Evolutionary conservation across 23 tunicate genomes (phyloP), one percentile per base, ranked within the genome.

Genomic region (Ciona savignyi): DNA sequence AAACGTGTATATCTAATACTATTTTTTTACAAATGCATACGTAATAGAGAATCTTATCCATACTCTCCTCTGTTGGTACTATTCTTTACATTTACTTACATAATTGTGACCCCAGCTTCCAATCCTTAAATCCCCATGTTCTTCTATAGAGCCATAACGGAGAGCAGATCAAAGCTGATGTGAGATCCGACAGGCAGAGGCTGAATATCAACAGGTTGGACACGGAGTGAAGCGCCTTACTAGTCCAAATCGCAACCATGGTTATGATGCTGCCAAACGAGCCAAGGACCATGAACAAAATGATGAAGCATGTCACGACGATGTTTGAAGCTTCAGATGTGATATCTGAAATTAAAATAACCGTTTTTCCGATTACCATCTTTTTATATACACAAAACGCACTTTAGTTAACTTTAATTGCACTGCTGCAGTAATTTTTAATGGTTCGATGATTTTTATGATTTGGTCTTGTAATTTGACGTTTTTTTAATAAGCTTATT

Each of bases 141-240:
- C 79, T 64, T 33, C 79, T 34, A 29, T 75, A 75, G 73, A 64
- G 73, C 79, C 79, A 75, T 0, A 75, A 29, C 0, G 79, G 79
- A 2, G 79, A 75, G 26, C 79, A 75, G 11, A 75, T n/a, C 23
- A 75, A 32, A 15, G 79, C 73, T 23, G 79, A 75, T 29, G 33
- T 64, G 0, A 64, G 73, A 75, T 75, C 79, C 24, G 79, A 75
- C 34, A 75, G 20, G 1, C 79, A 75, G 6, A 75, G 70, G 28
- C 79, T 75, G 35, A 32, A 29, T n/a, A 75, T 62, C 49, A 75
- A 75, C 19, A 75, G 21, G 28, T 75, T 75, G 19, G 70, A 48
- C 35, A 30, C 33, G 35, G 79, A 62, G 35, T 75, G 79, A 0
- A 64, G 73, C 11, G 21, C 19, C 30, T 63, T 64, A 25, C 23